A percentile compares a stretch with the other conserved stretches of the same genome.
Evolutionary conservation across 2,113 vertebrate genomes (phyloP).

Genomic region (Hyperoodon ampullatus): DNA sequence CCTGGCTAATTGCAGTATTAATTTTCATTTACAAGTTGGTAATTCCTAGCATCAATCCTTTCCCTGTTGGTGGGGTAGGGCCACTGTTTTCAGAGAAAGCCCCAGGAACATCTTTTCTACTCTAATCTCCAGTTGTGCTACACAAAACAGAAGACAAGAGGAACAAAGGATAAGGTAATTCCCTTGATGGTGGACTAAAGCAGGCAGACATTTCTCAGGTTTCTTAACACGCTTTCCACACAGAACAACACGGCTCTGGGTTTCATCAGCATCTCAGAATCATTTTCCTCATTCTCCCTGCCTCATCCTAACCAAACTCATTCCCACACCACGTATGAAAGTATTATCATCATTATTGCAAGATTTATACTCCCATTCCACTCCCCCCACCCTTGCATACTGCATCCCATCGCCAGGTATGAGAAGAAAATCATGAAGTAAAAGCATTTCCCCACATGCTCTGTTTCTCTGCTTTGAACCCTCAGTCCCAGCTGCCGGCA

Average conservation of each 20-base stretch:
- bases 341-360: background rate
- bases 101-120: slow-evolving; percentile 50
- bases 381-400: background rate
- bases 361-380: slow-evolving; percentile 21
- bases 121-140: slow-evolving; percentile 36
- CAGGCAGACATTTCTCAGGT: background rate
- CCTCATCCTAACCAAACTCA: background rate
- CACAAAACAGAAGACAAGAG: background rate
- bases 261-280: background rate
- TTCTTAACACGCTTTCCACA: background rate
- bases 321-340: background rate
- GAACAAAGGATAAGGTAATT: background rate
- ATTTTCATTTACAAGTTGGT: slow-evolving; percentile 77
- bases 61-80: slow-evolving; percentile 46
- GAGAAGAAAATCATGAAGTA: slow-evolving; percentile 61
- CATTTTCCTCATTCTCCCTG: background rate
- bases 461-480: slow-evolving; percentile 58
- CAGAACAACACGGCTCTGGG: background rate
- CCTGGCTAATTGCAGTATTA: slow-evolving; percentile 78
- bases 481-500: slow-evolving; percentile 45
- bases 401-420: slow-evolving; percentile 62
- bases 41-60: slow-evolving; percentile 75
- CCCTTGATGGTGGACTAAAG: background rate
- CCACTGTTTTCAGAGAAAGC: slow-evolving; percentile 60
- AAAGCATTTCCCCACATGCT: slow-evolving; percentile 50